Base-by-base conservation (phyloP, 2,113 vertebrate genomes). In the Corvus hawaiiensis region DNA sequence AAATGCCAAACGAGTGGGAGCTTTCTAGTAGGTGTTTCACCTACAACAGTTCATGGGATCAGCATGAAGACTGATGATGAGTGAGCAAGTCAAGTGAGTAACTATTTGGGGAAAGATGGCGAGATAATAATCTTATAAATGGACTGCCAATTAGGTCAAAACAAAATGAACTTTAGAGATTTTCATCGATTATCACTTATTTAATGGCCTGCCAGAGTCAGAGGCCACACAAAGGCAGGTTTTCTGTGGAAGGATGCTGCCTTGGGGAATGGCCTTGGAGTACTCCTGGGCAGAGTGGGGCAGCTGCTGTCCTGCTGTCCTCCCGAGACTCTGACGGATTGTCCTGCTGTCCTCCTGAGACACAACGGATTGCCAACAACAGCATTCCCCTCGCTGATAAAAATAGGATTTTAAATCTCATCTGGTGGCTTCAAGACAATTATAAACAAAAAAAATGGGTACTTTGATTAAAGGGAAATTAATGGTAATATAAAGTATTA, bases 31-130 rank as follows among this genome's bases (percentile, higher is more conserved):
- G 79, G n/a, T 43, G 55, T 33, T 62, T 43, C 63, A 83, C 22
- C 48, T 55, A 6, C 16, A 18, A 1, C 24, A 41, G 24, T 2
- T 37, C 9, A 17, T 0, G 0, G 51, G 68, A 59, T 7, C 68
- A 41, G 62, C 30, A 11, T 13, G 48, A 28, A 33, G 39, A 27
- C 9, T 62, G 48, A 48, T 35, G n/a, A 39, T 10, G 55, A 68
- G 30, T 5, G 39, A 61, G 39, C 13, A 82, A 7, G 52, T 39
- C 37, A 18, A 61, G 39, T 4, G 44, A 59, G 16, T 18, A 26
- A 67, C 66, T 61, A 23, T 16, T 4, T 39, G 28, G 46, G 49
- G 33, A 62, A 62, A 28, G n/a, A n/a, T 69, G 41, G 24, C 0
- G 1, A 30, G 48, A 46, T 21, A 26, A n/a, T 11, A 48, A 16